Percentiles rank a stretch among this genome's conserved stretches.
These are phyloP conservation scores for Neoniphon sammara DNA, from an alignment of 2,797 vertebrate genomes.

Conservation along the genomic window DNA sequence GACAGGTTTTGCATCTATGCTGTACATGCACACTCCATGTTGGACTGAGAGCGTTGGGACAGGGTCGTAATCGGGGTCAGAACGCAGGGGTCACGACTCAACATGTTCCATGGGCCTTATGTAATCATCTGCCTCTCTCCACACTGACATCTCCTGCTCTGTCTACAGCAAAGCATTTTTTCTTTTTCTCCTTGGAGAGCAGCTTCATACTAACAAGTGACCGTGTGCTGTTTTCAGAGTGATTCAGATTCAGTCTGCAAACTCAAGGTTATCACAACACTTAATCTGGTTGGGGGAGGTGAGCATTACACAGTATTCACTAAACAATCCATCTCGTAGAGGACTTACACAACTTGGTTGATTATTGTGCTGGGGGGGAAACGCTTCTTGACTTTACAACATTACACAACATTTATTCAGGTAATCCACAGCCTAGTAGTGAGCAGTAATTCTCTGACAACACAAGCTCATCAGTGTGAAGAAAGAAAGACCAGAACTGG, in stretches of 20 bases:
- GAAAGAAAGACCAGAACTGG: conserved; percentile 43
- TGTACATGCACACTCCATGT: conserved; percentile 33
- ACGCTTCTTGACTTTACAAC: not conserved
- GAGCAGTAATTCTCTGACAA: conserved; percentile 63
- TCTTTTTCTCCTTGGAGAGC: conserved; percentile 3
- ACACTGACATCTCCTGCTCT: conserved; percentile 8
- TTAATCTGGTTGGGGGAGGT: conserved; percentile 11
- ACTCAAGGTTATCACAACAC: conserved; percentile 45
- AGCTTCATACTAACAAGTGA: conserved; percentile 22
- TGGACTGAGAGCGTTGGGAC: conserved; percentile 4
- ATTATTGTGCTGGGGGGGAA: not conserved
- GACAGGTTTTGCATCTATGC: conserved; percentile 34
- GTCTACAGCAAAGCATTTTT: not conserved
- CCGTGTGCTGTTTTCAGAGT: conserved; percentile 20
- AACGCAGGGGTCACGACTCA: conserved; percentile 22
- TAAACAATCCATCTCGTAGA: conserved; percentile 12
- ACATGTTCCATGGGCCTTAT: conserved; percentile 10
- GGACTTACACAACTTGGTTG: conserved; percentile 16
- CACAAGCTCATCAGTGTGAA: conserved; percentile 53
- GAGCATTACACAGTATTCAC: conserved; percentile 2
- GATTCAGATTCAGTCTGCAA: conserved; percentile 48
- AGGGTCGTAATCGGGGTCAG: conserved; percentile 39
- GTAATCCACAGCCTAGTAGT: conserved; percentile 34
- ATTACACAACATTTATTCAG: conserved; percentile 34
- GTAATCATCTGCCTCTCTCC: conserved; percentile 27